Evolutionary conservation across 2,888 invertebrate species (phyloP), one percentile per base, ranked within the genome.

Genomic region (Xestia rhomboidea): DNA sequence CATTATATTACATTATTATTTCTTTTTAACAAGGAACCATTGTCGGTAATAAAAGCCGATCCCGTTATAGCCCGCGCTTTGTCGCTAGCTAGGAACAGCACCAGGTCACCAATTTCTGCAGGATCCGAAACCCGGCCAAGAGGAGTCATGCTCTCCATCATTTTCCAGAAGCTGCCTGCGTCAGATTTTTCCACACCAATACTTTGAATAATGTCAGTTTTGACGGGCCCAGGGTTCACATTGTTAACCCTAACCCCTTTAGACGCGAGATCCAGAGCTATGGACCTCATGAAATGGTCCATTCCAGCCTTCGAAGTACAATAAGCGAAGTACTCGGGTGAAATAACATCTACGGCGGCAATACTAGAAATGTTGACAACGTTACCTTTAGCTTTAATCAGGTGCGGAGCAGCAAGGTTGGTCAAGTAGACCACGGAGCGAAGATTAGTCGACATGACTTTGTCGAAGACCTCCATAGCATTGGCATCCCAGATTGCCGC

Each of bases 261-360:
- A 0, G 97, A 81, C 49, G 98, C 98, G 64, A 98, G 94, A 88
- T 98, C 99, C 51, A 99, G 94, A 5, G 99, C 99, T 8, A 97
- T 96, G 91, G 98, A 98, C 88, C 98, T 97, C 0, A 99, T 99
- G 85, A 99, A 97, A 91, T 99, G 99, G 95, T 99, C 99, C 21
- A 99, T 93, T 6, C 83, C 91, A 8, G 91, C 91, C 60, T 91
- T 91, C 0, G 92, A 90, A 13, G 86, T 74, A 18, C 87, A 81
- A 51, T 92, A 91, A 11, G 90, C 70, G 64, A 86, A 89, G 63
- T 70, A 44, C 54, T 70, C 7, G n/a, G 41, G 24, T 8, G 38
- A n/a, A 21, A 79, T n/a, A 27, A 76, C 68, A 15, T 69, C 67
- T 8, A 80, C 11, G 24, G 84, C 79, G 8, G 87, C 88, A 27